A percentile compares a stretch with the other conserved stretches of the same genome.
Evolutionary conservation across 1,140 invertebrate species (phyloP).

Genomic region (Drosophila jambulina): DNA sequence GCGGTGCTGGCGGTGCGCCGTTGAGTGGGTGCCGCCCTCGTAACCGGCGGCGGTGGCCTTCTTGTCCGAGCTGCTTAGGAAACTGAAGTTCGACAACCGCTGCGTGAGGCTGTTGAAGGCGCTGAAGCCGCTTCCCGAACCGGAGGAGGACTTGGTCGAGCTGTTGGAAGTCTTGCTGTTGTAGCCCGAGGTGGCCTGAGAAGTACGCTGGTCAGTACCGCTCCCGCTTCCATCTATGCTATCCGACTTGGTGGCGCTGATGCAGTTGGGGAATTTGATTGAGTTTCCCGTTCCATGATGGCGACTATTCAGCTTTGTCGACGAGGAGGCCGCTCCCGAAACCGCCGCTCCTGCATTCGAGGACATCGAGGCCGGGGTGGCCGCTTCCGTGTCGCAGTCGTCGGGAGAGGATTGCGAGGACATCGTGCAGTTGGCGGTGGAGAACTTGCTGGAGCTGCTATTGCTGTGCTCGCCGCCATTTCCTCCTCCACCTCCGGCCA

Average conservation of each 20-base stretch:
- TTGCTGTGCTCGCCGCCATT: conserved; percentile 74
- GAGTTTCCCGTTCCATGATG: conserved; percentile 67
- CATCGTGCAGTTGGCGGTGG: conserved; percentile 84
- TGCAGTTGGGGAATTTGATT: conserved; percentile 83
- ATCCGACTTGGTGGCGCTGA: conserved; percentile 79
- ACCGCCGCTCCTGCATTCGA: conserved; percentile 34
- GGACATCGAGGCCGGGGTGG: conserved; percentile 41
- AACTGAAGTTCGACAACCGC: conserved; percentile 81
- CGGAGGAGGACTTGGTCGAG: conserved; percentile 80
- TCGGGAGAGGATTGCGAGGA: conserved; percentile 83
- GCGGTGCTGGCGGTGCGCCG: conserved; percentile 75
- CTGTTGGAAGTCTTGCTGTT: conserved; percentile 82
- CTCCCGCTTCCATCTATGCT: conserved; percentile 68
- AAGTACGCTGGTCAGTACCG: conserved; percentile 22
- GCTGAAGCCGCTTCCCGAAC: conserved; percentile 70
- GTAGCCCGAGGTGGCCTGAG: conserved; percentile 69
- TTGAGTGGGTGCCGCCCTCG: conserved; percentile 61
- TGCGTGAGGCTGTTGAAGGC: conserved; percentile 83
- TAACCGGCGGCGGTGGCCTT: conserved; percentile 57
- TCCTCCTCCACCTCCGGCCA: conserved; percentile 8
- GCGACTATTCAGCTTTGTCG: conserved; percentile 52
- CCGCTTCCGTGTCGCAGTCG: conserved; percentile 57
- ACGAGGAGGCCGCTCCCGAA: conserved; percentile 9
- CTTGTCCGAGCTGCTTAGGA: conserved; percentile 79
- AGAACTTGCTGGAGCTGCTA: conserved; percentile 84